These are phyloP conservation scores for Deilephila porcellus DNA, from an alignment of 2,888 invertebrate genomes.

Conservation along the genomic window DNA sequence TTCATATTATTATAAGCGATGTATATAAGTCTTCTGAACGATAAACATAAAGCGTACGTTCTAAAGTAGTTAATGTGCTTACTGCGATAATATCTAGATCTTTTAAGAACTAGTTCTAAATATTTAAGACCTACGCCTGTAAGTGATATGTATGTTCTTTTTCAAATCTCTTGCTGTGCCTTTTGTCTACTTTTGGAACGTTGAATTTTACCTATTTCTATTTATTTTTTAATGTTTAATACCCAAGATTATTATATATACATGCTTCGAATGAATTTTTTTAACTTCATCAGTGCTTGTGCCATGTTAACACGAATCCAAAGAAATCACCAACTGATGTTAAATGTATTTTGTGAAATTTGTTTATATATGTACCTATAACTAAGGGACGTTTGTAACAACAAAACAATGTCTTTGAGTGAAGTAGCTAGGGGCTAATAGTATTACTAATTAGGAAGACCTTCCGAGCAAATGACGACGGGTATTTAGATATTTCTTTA, in stretches of 20 bases:
- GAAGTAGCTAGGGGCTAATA: not conserved
- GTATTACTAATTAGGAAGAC: too few species aligned
- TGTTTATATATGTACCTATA: not conserved
- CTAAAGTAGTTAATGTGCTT: slow-evolving; percentile 80
- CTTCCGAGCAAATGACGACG: too few species aligned
- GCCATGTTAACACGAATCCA: not conserved
- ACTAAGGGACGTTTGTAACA: not conserved
- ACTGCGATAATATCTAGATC: slow-evolving; percentile 40
- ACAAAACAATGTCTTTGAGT: not conserved
- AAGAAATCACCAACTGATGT: not conserved
- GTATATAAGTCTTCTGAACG: slow-evolving; percentile 51
- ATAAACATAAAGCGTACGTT: slow-evolving; percentile 76
- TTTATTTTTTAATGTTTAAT: slow-evolving; percentile 16
- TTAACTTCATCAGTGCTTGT: not conserved
- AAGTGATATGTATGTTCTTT: slow-evolving; percentile 7
- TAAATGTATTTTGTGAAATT: not conserved
- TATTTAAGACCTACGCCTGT: not conserved
- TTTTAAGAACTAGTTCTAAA: slow-evolving; percentile 10
- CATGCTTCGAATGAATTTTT: not conserved
- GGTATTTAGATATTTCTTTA: not conserved
- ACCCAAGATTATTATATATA: not conserved
- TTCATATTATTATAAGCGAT: slow-evolving; percentile 34
- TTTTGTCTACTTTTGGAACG: slow-evolving; percentile 25
- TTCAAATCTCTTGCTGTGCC: slow-evolving; percentile 21
- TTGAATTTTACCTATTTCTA: not conserved